Conservation (phyloP, 2,888 invertebrate species). For the Xylocampa areola region DNA sequence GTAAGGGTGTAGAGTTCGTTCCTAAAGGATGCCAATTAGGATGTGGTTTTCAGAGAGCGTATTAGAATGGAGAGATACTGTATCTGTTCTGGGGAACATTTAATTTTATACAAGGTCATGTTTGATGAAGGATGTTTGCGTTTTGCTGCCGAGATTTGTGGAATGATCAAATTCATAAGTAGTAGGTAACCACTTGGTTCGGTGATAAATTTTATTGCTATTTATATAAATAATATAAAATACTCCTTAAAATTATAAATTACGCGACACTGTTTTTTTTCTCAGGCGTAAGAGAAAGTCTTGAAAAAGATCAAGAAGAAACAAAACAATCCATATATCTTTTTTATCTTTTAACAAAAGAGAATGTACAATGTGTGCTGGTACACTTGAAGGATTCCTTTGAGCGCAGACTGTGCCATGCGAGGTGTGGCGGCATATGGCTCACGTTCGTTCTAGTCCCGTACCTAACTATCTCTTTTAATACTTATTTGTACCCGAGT, state of each 20-base stretch:
- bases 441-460: conserved; percentile 76
- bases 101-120: conserved; percentile 28
- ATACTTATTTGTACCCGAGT: conserved; percentile 85
- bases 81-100: conserved; percentile 31
- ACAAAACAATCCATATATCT: conserved; percentile 10
- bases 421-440: conserved; percentile 71
- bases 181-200: too few relatives aligned
- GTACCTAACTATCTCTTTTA: conserved; percentile 89
- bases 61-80: conserved; percentile 36
- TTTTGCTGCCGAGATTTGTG: conserved; percentile 2
- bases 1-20: conserved; percentile 27
- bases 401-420: conserved; percentile 61
- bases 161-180: background rate
- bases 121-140: conserved; percentile 23
- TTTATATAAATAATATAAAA: too few relatives aligned
- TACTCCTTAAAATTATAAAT: too few relatives aligned
- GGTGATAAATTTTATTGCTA: too few relatives aligned
- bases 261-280: too few relatives aligned
- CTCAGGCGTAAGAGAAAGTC: background rate
- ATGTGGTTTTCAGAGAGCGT: conserved; percentile 42
- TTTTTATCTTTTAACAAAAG: conserved; percentile 34
- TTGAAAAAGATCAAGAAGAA: conserved; percentile 6
- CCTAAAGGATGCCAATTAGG: conserved; percentile 41
- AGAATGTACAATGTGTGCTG: conserved; percentile 16
- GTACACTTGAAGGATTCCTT: conserved; percentile 46